Evolutionary conservation across 2,113 vertebrate genomes (phyloP).

Genomic region (Sander lucioperca): DNA sequence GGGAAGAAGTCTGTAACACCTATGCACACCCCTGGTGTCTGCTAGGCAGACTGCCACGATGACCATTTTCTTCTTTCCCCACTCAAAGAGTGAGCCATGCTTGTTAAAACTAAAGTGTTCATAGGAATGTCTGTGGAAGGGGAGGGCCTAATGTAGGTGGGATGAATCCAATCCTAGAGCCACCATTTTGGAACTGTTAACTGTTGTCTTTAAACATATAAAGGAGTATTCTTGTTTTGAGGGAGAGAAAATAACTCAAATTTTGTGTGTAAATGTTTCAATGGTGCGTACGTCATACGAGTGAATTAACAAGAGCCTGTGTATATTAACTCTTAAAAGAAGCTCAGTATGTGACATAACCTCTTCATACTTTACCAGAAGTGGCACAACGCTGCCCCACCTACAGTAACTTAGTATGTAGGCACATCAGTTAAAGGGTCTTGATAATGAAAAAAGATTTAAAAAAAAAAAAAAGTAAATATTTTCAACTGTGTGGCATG

Average conservation of each 20-base stretch:
- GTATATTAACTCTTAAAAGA: conserved; percentile 81
- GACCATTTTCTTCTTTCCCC: conserved; percentile 26
- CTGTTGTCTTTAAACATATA: conserved; percentile 72
- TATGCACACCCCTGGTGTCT: conserved; percentile 80
- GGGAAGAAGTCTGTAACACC: conserved; percentile 66
- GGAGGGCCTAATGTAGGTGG: conserved; percentile 39
- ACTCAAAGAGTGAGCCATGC: conserved; percentile 88
- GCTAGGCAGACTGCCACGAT: conserved; percentile 54
- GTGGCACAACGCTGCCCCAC: conserved; percentile 41
- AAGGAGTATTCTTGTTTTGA: conserved; percentile 72
- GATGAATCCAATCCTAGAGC: conserved; percentile 49
- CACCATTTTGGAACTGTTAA: conserved; percentile 92
- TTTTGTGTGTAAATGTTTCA: conserved; percentile 83
- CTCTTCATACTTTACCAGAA: conserved; percentile 65
- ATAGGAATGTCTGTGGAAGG: conserved; percentile 74
- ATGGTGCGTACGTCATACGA: conserved; percentile 80
- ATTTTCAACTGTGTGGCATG: conserved; percentile 18
- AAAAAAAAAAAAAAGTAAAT: not conserved
- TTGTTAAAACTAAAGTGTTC: conserved; percentile 80
- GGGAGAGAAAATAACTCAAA: conserved; percentile 63
- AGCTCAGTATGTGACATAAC: conserved; percentile 79
- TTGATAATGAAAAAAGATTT: not conserved
- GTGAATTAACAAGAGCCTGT: conserved; percentile 82
- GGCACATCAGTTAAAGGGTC: conserved; percentile 4
- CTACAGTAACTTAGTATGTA: not conserved